Percentiles rank a stretch among this genome's conserved stretches.
These are phyloP conservation scores for Reticulitermes lucifugus DNA, from an alignment of 2,888 invertebrate species.

Conservation along the genomic window DNA sequence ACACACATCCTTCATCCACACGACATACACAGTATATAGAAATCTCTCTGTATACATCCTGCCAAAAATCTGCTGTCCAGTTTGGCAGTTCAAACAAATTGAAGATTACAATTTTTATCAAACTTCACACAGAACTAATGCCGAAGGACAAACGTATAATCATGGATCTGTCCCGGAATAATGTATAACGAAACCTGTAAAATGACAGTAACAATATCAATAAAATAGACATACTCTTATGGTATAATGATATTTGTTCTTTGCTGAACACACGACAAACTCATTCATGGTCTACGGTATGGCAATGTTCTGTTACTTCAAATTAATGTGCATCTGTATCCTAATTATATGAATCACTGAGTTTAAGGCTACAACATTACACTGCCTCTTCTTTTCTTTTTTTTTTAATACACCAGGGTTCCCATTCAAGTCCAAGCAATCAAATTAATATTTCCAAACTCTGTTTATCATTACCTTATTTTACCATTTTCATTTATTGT, in stretches of 20 bases:
- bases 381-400: neutral
- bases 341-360: neutral
- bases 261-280: neutral
- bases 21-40: neutral
- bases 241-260: neutral
- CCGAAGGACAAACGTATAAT: neutral
- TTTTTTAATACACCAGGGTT: neutral
- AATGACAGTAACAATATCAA: no score
- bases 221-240: neutral
- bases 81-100: neutral
- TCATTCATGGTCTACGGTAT: neutral
- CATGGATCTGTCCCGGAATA: no score
- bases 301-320: neutral
- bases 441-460: no score
- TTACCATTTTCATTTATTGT: no score
- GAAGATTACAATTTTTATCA: neutral
- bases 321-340: neutral
- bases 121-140: neutral
- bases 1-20: neutral
- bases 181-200: no score
- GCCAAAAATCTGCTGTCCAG: neutral
- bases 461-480: no score
- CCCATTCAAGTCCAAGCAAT: neutral
- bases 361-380: neutral
- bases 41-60: neutral